Evolutionary conservation across 2,888 invertebrate genomes (phyloP).

Genomic region (Folsomia manolachei): DNA sequence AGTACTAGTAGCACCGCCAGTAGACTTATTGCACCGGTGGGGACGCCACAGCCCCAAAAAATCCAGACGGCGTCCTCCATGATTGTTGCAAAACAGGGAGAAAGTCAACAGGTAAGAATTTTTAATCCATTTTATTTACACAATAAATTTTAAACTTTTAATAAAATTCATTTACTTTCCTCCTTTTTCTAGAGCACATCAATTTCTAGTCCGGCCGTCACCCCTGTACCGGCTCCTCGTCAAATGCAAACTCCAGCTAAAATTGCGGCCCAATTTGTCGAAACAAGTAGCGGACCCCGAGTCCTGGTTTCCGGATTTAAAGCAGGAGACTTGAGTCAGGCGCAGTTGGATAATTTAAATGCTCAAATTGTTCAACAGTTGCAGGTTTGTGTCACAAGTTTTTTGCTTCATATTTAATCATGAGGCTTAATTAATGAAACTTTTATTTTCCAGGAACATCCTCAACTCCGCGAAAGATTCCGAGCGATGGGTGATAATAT

Average conservation of each 20-base stretch:
- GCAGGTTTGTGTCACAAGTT: neutral
- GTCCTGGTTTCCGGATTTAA: constrained; percentile 82
- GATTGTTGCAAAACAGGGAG: too few relatives aligned
- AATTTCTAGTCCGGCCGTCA: neutral
- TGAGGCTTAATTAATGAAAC: neutral
- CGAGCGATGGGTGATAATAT: neutral
- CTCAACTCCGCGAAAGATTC: neutral
- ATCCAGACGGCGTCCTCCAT: neutral
- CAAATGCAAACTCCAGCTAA: constrained; percentile 18
- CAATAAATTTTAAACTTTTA: too few relatives aligned
- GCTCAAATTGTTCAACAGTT: constrained; percentile 86
- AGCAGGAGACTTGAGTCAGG: constrained; percentile 76
- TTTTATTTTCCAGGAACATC: neutral
- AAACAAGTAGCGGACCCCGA: constrained; percentile 78
- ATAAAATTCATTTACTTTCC: too few relatives aligned
- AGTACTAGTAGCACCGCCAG: neutral
- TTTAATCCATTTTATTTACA: too few relatives aligned
- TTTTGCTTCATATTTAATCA: neutral
- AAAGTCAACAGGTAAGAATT: neutral
- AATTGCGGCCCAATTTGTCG: constrained; percentile 61
- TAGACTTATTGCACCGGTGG: neutral
- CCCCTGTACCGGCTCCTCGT: too few relatives aligned
- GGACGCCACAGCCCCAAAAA: neutral
- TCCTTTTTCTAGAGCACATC: too few relatives aligned
- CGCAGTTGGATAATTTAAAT: constrained; percentile 77